A percentile compares a stretch with the other conserved stretches of the same genome.
Evolutionary conservation across 1,140 invertebrate species (phyloP).

Genomic region (Augochlora pura): DNA sequence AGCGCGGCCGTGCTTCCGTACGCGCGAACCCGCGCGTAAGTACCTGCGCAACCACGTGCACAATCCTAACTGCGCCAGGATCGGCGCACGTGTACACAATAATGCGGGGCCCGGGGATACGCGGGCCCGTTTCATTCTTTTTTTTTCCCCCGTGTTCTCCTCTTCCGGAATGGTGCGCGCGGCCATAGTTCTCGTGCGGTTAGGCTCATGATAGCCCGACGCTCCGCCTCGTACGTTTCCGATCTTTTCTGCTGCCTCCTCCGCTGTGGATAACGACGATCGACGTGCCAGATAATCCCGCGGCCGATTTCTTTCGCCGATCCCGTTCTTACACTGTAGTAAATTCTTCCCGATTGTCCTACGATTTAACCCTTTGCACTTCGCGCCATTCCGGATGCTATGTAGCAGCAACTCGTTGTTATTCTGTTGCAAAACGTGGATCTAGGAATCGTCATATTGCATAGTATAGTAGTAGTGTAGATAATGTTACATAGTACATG

Average conservation of each 20-base stretch:
- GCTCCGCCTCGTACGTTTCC: slow-evolving; percentile 13
- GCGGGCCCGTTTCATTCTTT: no score
- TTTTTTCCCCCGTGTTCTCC: not conserved
- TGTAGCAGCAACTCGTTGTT: no score
- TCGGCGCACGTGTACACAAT: not conserved
- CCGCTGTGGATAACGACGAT: slow-evolving; percentile 53
- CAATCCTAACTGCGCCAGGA: not conserved
- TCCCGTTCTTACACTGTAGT: no score
- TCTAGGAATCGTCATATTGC: no score
- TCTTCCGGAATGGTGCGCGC: slow-evolving; percentile 15
- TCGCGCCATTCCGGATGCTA: no score
- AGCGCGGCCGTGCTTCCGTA: slow-evolving; percentile 29
- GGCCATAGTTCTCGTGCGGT: slow-evolving; percentile 32
- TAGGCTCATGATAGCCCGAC: slow-evolving; percentile 21
- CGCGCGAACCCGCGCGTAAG: slow-evolving; percentile 12
- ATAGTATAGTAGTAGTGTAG: no score
- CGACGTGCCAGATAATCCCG: slow-evolving; percentile 46
- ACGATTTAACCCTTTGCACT: no score
- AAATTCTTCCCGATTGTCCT: no score
- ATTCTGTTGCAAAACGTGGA: no score
- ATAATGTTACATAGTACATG: no score
- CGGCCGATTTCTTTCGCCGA: slow-evolving; percentile 7
- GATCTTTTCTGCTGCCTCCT: slow-evolving; percentile 28
- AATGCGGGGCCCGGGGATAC: no score
- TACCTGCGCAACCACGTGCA: not conserved